A percentile compares a stretch with the other conserved stretches of the same genome.
Evolutionary conservation across 2,113 vertebrate species (phyloP).

Genomic region (Saguinus imperator): DNA sequence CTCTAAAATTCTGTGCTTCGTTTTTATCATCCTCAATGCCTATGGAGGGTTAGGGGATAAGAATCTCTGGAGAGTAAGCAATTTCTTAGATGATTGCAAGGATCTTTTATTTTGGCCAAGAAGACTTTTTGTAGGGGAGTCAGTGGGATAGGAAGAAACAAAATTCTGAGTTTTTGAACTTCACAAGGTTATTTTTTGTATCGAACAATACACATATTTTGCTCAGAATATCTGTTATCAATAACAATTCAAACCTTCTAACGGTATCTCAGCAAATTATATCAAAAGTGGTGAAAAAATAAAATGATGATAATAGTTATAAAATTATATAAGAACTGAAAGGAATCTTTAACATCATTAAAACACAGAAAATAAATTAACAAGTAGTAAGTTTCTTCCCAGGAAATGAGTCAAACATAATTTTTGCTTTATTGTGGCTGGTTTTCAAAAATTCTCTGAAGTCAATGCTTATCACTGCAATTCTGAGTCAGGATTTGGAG

Average conservation of each 20-base stretch:
- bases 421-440: background rate
- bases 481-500: background rate
- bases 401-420: background rate
- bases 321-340: background rate
- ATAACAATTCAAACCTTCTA: background rate
- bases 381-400: background rate
- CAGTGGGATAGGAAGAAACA: background rate
- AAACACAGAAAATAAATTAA: background rate
- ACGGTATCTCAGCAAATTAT: background rate
- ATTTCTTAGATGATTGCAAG: background rate
- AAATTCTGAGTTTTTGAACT: background rate
- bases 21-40: conserved; percentile 35
- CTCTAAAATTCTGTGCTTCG: conserved; percentile 31
- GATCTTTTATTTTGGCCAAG: conserved; percentile 22
- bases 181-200: background rate
- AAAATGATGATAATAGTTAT: background rate
- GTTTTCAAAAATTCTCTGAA: background rate
- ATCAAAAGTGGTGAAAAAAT: background rate
- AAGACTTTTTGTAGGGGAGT: conserved; percentile 14
- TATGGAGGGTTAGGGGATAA: background rate
- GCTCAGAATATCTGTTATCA: background rate
- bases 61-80: background rate
- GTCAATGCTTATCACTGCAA: background rate
- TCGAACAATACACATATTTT: background rate
- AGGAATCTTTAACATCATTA: background rate